phyloP scores from a whole-genome alignment of 2,113 vertebrate genomes.

The Psophia crepitans region DNA sequence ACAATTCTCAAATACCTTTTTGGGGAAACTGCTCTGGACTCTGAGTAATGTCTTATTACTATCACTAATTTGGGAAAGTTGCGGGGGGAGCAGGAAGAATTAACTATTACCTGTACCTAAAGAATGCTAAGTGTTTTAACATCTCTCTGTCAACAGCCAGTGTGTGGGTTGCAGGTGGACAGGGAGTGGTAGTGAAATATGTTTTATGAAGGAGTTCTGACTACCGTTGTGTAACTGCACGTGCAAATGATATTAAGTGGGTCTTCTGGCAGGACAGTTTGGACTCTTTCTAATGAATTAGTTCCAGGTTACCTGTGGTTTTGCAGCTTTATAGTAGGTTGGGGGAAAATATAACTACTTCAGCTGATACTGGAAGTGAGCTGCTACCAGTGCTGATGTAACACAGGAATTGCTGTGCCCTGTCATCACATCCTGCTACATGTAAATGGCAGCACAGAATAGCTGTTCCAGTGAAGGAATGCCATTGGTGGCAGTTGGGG shows the following conservation, averaged over 20 bases:
- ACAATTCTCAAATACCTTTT: neutral
- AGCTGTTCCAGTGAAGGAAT: neutral
- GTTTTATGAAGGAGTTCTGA: neutral
- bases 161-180: neutral
- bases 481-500: neutral
- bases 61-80: neutral
- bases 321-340: neutral
- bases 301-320: neutral
- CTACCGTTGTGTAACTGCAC: neutral
- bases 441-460: neutral
- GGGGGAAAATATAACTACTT: neutral
- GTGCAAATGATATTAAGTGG: neutral
- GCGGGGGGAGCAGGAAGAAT: neutral
- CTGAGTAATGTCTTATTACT: neutral
- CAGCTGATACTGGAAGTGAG: neutral
- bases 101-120: neutral
- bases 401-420: neutral
- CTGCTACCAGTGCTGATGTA: neutral
- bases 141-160: neutral
- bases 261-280: neutral
- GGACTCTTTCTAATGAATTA: neutral
- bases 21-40: neutral
- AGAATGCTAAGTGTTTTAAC: neutral
- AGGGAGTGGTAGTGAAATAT: neutral
- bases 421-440: neutral